Evolutionary conservation across 2,888 invertebrate species (phyloP).

Genomic region (Rutpela maculata): DNA sequence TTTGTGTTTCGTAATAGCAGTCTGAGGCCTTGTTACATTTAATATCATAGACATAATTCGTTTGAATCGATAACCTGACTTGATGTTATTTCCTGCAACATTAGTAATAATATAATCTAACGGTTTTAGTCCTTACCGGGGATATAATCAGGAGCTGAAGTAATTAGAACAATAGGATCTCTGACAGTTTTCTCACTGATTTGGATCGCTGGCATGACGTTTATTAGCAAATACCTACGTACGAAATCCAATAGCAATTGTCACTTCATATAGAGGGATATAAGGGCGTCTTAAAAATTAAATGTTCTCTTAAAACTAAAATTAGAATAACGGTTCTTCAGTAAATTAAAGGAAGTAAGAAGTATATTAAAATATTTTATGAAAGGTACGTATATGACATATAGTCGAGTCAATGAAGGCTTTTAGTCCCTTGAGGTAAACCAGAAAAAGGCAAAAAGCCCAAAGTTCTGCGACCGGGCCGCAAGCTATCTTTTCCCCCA

Average conservation of each 20-base stretch:
- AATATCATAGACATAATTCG: constrained; percentile 29
- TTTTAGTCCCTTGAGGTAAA: too few species aligned
- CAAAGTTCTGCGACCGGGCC: too few species aligned
- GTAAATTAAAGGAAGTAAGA: too few species aligned
- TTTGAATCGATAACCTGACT: constrained; percentile 11
- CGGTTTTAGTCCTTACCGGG: constrained; percentile 8
- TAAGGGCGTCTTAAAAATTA: neutral
- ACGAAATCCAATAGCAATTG: neutral
- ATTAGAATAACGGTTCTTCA: neutral
- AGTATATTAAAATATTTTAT: too few species aligned
- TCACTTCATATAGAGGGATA: neutral
- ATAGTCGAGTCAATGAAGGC: too few species aligned
- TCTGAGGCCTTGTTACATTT: constrained; percentile 28
- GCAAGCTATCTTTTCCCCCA: too few species aligned
- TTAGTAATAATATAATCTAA: constrained; percentile 13
- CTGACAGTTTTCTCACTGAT: constrained; percentile 21
- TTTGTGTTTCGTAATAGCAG: constrained; percentile 43
- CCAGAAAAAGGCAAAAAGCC: too few species aligned
- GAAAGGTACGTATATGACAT: too few species aligned
- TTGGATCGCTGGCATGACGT: neutral
- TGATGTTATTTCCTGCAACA: constrained; percentile 3
- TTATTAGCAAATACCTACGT: constrained; percentile 16
- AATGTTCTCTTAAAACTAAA: neutral
- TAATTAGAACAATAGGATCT: constrained; percentile 25
- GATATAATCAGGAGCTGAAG: constrained; percentile 11